phyloP scores from a whole-genome alignment of 2,888 invertebrate genomes.

The Cabera pusaria region DNA sequence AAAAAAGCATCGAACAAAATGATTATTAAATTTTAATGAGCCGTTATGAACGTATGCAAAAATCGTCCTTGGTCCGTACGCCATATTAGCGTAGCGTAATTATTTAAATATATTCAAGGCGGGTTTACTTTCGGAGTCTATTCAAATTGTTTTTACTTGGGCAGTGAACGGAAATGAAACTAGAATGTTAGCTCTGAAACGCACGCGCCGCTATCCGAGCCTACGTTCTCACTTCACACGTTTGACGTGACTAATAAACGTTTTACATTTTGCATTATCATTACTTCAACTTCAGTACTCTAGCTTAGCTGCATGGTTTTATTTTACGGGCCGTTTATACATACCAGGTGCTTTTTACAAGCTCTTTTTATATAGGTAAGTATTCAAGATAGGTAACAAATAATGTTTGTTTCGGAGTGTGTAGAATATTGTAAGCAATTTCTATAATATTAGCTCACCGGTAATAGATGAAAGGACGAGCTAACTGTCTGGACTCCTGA shows the following conservation, averaged over 20 bases:
- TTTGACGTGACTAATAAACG: constrained; percentile 20
- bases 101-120: constrained; percentile 72
- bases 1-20: too few species aligned
- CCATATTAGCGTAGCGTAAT: constrained; percentile 61
- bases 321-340: too few species aligned
- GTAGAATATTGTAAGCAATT: too few species aligned
- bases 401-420: too few species aligned
- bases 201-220: constrained; percentile 30
- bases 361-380: too few species aligned
- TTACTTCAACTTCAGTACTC: constrained; percentile 6
- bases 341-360: too few species aligned
- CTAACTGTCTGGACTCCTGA: background rate
- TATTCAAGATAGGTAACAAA: too few species aligned
- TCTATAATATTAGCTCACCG: too few species aligned
- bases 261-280: constrained; percentile 11
- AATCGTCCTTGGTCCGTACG: constrained; percentile 70
- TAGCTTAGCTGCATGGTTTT: too few species aligned
- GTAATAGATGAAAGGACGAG: too few species aligned
- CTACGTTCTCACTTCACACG: too few species aligned
- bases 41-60: constrained; percentile 69
- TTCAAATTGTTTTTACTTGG: constrained; percentile 64
- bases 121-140: constrained; percentile 64
- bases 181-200: too few species aligned
- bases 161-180: constrained; percentile 60
- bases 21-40: constrained; percentile 47